These are phyloP conservation scores for Reticulitermes speratus DNA, from an alignment of 1,140 invertebrate species.

Conservation along the genomic window DNA sequence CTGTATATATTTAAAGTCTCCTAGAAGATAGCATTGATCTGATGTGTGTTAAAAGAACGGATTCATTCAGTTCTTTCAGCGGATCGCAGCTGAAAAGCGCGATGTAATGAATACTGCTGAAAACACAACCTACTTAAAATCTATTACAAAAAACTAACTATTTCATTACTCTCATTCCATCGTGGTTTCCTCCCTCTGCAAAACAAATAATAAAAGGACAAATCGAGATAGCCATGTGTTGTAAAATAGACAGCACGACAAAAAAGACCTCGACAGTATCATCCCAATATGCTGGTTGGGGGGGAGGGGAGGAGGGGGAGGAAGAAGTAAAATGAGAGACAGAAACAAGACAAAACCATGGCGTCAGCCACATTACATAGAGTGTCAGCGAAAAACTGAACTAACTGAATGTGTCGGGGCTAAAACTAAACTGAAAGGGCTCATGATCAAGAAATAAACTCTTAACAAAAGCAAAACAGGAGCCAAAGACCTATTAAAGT, in stretches of 20 bases:
- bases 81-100: not conserved
- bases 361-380: not conserved
- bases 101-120: not conserved
- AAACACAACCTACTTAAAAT: not conserved
- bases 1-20: no score
- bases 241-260: not conserved
- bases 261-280: not conserved
- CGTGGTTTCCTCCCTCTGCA: not conserved
- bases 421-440: no score
- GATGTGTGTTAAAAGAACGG: not conserved
- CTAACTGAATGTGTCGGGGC: no score
- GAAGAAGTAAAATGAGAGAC: constrained; percentile 17
- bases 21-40: no score
- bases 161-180: not conserved
- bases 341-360: constrained; percentile 16
- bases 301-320: no score
- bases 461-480: no score
- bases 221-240: not conserved
- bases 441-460: no score
- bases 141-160: not conserved
- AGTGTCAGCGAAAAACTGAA: no score
- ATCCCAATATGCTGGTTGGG: not conserved
- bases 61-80: not conserved
- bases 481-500: no score
- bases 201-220: not conserved